Percentiles rank a stretch among this genome's conserved stretches.
These are phyloP conservation scores for Stomatorhinus walkeri DNA, from an alignment of 2,797 vertebrate genomes.

Conservation along the genomic window DNA sequence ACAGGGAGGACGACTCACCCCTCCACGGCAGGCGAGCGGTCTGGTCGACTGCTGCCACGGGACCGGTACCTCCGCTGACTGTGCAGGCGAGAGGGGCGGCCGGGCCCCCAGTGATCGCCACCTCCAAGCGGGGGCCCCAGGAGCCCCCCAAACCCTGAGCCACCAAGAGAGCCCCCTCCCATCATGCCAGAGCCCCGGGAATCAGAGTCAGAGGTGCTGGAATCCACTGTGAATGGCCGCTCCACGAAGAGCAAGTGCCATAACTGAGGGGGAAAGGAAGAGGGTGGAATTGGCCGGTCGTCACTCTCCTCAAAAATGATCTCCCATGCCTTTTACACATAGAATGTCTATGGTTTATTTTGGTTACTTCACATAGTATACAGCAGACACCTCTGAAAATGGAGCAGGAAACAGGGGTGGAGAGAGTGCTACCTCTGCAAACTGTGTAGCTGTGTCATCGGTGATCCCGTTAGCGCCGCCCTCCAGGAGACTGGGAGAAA, in stretches of 20 bases:
- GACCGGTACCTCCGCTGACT: constrained; percentile 75
- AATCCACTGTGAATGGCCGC: constrained; percentile 69
- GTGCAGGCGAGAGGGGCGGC: constrained; percentile 74
- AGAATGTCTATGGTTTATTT: not conserved
- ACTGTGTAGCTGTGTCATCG: constrained; percentile 80
- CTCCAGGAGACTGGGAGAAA: constrained; percentile 77
- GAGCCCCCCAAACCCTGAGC: constrained; percentile 39
- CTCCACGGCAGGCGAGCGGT: constrained; percentile 86
- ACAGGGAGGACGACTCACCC: constrained; percentile 57
- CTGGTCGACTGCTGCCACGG: constrained; percentile 78
- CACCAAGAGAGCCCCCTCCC: constrained; percentile 22
- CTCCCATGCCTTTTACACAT: not conserved
- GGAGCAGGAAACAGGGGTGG: not conserved
- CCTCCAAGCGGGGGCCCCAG: constrained; percentile 55
- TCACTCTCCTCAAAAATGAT: not conserved
- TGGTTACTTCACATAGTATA: no score
- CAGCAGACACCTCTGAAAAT: not conserved
- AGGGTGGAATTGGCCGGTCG: constrained; percentile 16
- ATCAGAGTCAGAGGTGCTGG: constrained; percentile 71
- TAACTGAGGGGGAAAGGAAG: constrained; percentile 57
- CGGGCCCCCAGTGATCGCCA: constrained; percentile 78
- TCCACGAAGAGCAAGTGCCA: constrained; percentile 79
- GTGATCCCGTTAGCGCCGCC: constrained; percentile 63
- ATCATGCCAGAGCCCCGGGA: constrained; percentile 67
- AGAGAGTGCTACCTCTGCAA: constrained; percentile 73